A percentile compares a stretch with the other conserved stretches of the same genome.
Conservation (phyloP, 53 echinoderm and acorn worm species). For the Apostichopus leukothele region DNA sequence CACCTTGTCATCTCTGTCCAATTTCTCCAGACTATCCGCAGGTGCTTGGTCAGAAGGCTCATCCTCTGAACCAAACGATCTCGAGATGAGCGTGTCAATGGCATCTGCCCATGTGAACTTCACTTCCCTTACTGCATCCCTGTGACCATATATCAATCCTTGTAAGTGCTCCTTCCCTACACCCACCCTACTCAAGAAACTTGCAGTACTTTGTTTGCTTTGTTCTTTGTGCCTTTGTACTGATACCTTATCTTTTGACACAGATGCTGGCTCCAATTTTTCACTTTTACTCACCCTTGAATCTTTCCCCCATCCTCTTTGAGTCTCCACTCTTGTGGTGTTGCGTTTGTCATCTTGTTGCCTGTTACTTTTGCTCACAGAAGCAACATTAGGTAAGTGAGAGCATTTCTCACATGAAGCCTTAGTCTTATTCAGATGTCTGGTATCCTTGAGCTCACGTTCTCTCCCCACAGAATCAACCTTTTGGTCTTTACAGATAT, state of each 20-base stretch:
- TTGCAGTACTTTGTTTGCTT: not conserved
- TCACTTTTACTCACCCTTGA: not conserved
- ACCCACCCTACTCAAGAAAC: not conserved
- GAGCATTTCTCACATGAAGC: not conserved
- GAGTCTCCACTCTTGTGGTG: not conserved
- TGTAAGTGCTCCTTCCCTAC: conserved; percentile 8
- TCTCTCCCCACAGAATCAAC: not conserved
- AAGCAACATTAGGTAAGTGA: not conserved
- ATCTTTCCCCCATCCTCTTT: not conserved
- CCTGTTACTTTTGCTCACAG: not conserved
- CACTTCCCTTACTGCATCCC: conserved; percentile 32
- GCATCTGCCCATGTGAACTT: conserved; percentile 48
- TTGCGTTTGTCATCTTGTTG: conserved; percentile 5
- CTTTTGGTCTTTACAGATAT: not conserved
- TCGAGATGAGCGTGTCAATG: conserved; percentile 39
- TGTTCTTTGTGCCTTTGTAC: not conserved
- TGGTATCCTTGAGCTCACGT: not conserved
- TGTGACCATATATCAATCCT: conserved; percentile 20
- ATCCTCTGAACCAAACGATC: conserved; percentile 26
- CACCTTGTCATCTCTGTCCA: not conserved
- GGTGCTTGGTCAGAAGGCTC: not conserved
- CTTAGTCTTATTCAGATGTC: not conserved
- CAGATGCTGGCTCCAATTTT: not conserved
- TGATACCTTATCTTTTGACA: not conserved
- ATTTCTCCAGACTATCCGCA: not conserved